Evolutionary conservation across 23 tunicate genomes (phyloP).

Genomic region (Oikopleura dioica): DNA sequence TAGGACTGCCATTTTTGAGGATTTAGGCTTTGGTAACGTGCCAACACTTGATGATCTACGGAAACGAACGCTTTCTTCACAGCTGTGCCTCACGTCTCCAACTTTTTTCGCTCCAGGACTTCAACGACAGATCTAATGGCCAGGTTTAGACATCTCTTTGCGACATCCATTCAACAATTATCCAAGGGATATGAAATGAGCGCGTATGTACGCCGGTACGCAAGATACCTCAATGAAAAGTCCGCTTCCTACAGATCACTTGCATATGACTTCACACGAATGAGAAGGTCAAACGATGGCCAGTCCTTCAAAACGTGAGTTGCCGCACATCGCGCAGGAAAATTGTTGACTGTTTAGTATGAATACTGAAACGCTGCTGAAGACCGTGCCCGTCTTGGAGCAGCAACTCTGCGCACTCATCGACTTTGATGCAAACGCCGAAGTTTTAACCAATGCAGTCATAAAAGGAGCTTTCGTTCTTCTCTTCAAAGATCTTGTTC

Average conservation of each 20-base stretch:
- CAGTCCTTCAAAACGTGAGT: constrained; percentile 9
- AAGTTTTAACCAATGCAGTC: constrained; percentile 69
- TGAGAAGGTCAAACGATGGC: constrained; percentile 25
- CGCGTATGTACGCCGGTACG: constrained; percentile 53
- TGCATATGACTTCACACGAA: constrained; percentile 92
- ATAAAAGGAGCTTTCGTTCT: constrained; percentile 74
- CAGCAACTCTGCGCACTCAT: constrained; percentile 44
- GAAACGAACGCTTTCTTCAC: constrained; percentile 33
- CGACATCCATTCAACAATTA: background rate
- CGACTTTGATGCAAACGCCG: constrained; percentile 65
- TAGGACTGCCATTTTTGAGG: background rate
- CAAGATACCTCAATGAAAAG: constrained; percentile 62
- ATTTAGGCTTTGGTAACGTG: constrained; percentile 34
- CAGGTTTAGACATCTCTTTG: constrained; percentile 23
- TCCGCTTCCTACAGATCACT: constrained; percentile 63
- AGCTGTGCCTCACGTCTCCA: constrained; percentile 42
- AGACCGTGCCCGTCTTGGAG: constrained; percentile 53
- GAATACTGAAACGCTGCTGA: constrained; percentile 46
- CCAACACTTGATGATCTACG: constrained; percentile 79
- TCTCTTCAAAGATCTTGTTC: constrained; percentile 70
- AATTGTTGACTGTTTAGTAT: background rate
- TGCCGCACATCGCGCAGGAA: background rate
- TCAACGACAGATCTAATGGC: constrained; percentile 48
- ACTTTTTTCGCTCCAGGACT: constrained; percentile 30
- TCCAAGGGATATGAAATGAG: constrained; percentile 76